Conservation (phyloP, 1,140 invertebrate species). For the Nylanderia fulva region DNA sequence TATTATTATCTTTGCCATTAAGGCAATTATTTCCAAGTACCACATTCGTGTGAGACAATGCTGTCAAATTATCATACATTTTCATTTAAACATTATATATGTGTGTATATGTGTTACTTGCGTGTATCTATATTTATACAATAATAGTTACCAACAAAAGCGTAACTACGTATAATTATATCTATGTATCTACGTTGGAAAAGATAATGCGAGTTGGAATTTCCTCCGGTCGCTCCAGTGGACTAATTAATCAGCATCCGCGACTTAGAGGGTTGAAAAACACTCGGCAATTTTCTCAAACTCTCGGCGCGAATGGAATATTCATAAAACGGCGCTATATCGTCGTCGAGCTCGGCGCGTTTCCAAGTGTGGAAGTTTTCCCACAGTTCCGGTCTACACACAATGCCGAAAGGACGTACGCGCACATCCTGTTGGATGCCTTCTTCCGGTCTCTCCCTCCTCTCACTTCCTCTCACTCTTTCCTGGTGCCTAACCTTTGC, state of each 20-base stretch:
- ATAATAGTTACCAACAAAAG: background rate
- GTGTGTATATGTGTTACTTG: too few species aligned
- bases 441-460: slow-evolving; percentile 73
- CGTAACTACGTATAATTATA: background rate
- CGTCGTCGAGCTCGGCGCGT: background rate
- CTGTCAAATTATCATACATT: background rate
- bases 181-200: background rate
- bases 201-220: slow-evolving; percentile 1
- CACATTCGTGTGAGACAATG: background rate
- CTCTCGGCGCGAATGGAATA: slow-evolving; percentile 58
- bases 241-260: slow-evolving; percentile 52
- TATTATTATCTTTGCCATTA: slow-evolving; percentile 1
- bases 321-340: slow-evolving; percentile 61
- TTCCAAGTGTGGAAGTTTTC: slow-evolving; percentile 76
- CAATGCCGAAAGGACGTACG: slow-evolving; percentile 78
- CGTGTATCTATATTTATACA: background rate
- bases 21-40: background rate
- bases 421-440: slow-evolving; percentile 78
- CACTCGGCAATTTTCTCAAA: background rate
- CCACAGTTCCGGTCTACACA: slow-evolving; percentile 80
- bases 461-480: slow-evolving; percentile 18
- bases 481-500: slow-evolving; percentile 32
- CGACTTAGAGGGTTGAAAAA: background rate
- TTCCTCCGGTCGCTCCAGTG: slow-evolving; percentile 28
- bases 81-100: background rate